phyloP scores from a whole-genome alignment of 1,140 invertebrate genomes.

The Caenorhabditis inopinata region DNA sequence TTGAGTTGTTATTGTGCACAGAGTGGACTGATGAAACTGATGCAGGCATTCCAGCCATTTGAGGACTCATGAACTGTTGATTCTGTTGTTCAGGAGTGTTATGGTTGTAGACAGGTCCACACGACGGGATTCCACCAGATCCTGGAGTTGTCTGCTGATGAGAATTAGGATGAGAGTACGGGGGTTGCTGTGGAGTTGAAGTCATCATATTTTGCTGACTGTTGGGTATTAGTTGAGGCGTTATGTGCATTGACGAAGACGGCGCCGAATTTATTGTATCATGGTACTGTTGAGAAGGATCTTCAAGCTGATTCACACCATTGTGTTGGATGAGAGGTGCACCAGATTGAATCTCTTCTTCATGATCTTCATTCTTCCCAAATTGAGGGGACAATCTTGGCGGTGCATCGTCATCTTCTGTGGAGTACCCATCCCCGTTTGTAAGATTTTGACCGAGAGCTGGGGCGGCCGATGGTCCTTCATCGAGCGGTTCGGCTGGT shows the following conservation, averaged over 20 bases:
- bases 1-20: not conserved
- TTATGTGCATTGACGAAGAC: not conserved
- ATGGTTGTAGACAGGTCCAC: not conserved
- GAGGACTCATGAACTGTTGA: conserved; percentile 19
- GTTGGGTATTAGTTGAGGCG: not conserved
- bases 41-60: conserved; percentile 10
- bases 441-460: not conserved
- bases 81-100: not conserved
- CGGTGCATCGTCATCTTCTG: not conserved
- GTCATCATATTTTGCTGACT: not conserved
- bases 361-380: not conserved
- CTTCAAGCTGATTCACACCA: no score
- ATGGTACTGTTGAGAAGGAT: not conserved
- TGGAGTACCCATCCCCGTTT: not conserved
- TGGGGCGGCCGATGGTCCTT: not conserved
- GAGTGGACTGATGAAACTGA: not conserved
- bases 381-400: not conserved
- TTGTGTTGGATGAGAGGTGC: not conserved
- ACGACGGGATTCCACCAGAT: not conserved
- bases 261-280: not conserved
- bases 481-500: not conserved
- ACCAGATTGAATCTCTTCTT: not conserved
- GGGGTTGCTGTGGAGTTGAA: not conserved
- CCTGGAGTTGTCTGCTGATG: not conserved
- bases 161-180: not conserved